Evolutionary conservation across 2,888 invertebrate species (phyloP), one percentile per base, ranked within the genome.

Genomic region (Tipula helvola): DNA sequence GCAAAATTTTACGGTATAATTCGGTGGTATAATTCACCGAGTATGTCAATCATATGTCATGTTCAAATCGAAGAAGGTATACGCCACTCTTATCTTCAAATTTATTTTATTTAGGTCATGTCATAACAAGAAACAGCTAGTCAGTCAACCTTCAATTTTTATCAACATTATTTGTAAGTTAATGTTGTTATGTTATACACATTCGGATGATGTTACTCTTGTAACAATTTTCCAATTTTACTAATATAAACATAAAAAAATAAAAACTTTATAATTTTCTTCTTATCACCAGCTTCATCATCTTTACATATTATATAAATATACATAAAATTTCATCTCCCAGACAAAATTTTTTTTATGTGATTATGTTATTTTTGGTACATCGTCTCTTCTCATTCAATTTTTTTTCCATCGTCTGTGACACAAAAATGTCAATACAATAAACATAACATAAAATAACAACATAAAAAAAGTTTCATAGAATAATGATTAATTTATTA

Each of bases 341-440:
- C 71, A 28, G 28, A 71, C 71, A 71, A 57, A 57, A 7, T 16
- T 57, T 18, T 57, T 18, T 57, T 12, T 16, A 57, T 16, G 52
- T 57, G 16, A 57, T 5, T 39, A 57, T 16, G 52, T 28, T 28
- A 18, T 16, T 71, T 28, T 28, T 71, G 28, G 71, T 71, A 5
- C 28, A 71, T 10, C 71, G 71, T 71, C 28, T 57, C 57, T 44
- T 12, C 71, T 71, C 71, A 28, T 71, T 28, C 28, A 28, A 28
- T 71, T 71, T 12, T 71, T 71, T 18, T 71, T 71, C 28, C 28
- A 28, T 28, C 28, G 71, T 71, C 71, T 71, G 28, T 71, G 71
- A 71, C 71, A 71, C 71, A 71, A 71, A 71, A 71, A 71, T 71
- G 71, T 71, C 71, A 71, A 71, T 71, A 71, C 71, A 71, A 71